Conservation (phyloP, 2,113 vertebrate genomes). For the Prinia subflava region DNA sequence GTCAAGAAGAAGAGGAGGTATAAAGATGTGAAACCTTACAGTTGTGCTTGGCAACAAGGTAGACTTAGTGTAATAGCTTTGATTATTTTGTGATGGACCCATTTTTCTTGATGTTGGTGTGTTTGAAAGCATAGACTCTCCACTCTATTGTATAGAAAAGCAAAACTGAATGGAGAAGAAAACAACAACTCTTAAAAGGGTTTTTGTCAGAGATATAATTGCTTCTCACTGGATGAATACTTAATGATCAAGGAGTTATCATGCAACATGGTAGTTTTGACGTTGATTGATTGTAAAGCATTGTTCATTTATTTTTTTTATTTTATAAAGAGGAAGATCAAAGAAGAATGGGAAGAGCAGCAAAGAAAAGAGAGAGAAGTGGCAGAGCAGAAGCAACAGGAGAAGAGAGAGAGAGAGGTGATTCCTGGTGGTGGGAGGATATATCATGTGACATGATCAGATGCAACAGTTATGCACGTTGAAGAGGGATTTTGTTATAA, state of each 20-base stretch:
- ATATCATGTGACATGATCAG: conserved; percentile 78
- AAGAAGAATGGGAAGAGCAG: conserved; percentile 93
- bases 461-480: not conserved
- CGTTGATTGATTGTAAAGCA: not conserved
- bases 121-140: not conserved
- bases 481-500: not conserved
- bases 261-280: not conserved
- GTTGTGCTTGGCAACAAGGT: not conserved
- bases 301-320: not conserved
- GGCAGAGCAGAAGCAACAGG: conserved; percentile 83
- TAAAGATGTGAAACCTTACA: not conserved
- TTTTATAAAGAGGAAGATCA: conserved; percentile 83
- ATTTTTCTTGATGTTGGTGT: not conserved
- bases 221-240: not conserved
- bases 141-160: not conserved
- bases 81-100: not conserved
- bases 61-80: not conserved
- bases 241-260: not conserved
- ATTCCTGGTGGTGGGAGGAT: conserved; percentile 84
- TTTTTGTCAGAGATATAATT: not conserved
- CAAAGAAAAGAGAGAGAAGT: conserved; percentile 85
- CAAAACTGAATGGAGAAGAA: not conserved
- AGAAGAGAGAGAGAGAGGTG: conserved; percentile 96
- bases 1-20: conserved; percentile 93
- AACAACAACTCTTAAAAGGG: not conserved